These are phyloP conservation scores for Polydrusus pterygomalis DNA, from an alignment of 2,888 invertebrate genomes.

Conservation along the genomic window DNA sequence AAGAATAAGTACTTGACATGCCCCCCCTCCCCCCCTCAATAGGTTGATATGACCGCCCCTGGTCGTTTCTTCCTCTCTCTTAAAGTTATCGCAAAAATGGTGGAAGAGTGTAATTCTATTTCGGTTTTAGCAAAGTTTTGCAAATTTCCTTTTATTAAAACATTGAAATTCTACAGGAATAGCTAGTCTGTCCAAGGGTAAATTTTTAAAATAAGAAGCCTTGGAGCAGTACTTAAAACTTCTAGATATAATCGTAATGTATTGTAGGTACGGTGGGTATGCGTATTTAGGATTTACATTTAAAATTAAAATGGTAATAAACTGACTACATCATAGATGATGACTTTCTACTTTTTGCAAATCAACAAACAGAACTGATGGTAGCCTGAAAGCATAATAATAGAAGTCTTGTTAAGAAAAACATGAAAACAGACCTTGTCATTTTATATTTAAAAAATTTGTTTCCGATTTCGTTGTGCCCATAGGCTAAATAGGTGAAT, in stretches of 20 bases:
- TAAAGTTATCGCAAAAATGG: too few relatives aligned
- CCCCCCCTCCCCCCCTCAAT: too few relatives aligned
- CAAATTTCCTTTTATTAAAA: too few relatives aligned
- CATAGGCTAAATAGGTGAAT: slow-evolving; percentile 39
- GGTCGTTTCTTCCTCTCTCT: too few relatives aligned
- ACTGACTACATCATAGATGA: slow-evolving; percentile 25
- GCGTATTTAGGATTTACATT: not conserved
- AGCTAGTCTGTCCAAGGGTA: slow-evolving; percentile 1
- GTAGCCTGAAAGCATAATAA: slow-evolving; percentile 26
- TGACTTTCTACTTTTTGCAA: slow-evolving; percentile 31
- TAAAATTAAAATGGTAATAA: slow-evolving; percentile 20
- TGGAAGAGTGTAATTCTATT: too few relatives aligned
- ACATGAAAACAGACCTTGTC: slow-evolving; percentile 49
- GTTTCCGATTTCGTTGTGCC: slow-evolving; percentile 45
- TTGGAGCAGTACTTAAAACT: not conserved
- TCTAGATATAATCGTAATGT: not conserved
- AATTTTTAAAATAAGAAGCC: slow-evolving; percentile 3
- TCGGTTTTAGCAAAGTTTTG: too few relatives aligned
- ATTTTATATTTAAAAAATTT: slow-evolving; percentile 38
- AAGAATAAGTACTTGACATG: too few relatives aligned
- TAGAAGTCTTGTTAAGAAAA: slow-evolving; percentile 46
- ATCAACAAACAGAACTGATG: slow-evolving; percentile 3
- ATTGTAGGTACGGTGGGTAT: not conserved
- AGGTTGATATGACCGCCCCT: too few relatives aligned
- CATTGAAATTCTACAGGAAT: too few relatives aligned